Base-by-base conservation (phyloP, 2,888 invertebrate genomes). In the Gisinianus flammeolus region DNA sequence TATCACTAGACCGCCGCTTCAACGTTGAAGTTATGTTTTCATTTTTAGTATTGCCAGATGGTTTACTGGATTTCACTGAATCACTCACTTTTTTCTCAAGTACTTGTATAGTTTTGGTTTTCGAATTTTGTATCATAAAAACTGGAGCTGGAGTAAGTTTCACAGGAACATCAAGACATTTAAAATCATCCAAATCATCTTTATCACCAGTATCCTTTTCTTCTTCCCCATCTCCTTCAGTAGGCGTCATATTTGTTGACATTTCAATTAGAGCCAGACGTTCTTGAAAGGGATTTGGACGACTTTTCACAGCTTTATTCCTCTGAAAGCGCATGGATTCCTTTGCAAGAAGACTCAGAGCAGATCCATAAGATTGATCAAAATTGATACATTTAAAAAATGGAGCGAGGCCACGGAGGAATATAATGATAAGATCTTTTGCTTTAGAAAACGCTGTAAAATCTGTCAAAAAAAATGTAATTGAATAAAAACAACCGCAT, bases 191-290 rank as follows among this genome's bases (percentile, higher is more conserved):
- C 22, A 33, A 19, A 30, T 76, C 76, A 31, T 76, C 62, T 22
- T 54, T 70, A 3, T 69, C 35, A 6, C 33, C n/a, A 58, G 19
- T 30, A 68, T 22, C 31, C 1, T 31, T 68, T 19, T 35, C 35
- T 35, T 35, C 12, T 12, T 35, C 12, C 5, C 12, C 35, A 24
- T 64, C 26, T 19, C 1, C 8, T 5, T 56, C 56, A 16, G 56
- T 19, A 68, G 12, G 4, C 5, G 44, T 10, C 8, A n/a, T 24
- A 69, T 82, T 82, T 35, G 77, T 16, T n/a, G 79, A 12, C 3
- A 82, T 79, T 81, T 82, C 82, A 52, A 74, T 73, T n/a, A 82
- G 62, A 16, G 81, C 81, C 31, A 70, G 72, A 44, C 82, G 68
- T 16, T 77, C 54, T 44, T 75, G 24, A 22, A 12, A 6, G 10